Evolutionary conservation across 2,888 invertebrate genomes (phyloP).

Genomic region (Colostygia pectinataria): DNA sequence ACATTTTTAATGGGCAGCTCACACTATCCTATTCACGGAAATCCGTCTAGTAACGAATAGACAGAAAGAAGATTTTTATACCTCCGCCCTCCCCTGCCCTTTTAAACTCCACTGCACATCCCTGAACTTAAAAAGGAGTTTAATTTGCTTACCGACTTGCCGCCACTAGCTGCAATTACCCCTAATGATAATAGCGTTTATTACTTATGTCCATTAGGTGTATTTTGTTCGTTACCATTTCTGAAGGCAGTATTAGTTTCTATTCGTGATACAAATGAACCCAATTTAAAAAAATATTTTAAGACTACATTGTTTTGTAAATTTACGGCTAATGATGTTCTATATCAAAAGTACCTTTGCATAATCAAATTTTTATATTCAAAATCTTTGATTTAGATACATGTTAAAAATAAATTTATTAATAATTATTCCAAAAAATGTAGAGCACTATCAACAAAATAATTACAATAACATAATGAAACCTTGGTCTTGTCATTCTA

Average conservation of each 20-base stretch:
- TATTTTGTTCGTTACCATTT: slow-evolving; percentile 25
- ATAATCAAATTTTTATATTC: too few species aligned
- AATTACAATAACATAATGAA: too few species aligned
- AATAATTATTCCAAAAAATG: too few species aligned
- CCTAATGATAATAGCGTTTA: slow-evolving; percentile 67
- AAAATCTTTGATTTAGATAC: too few species aligned
- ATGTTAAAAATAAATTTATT: too few species aligned
- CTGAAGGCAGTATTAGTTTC: slow-evolving; percentile 30
- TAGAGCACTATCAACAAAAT: too few species aligned
- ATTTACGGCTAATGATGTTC: neutral
- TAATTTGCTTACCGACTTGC: slow-evolving; percentile 36
- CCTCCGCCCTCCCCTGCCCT: slow-evolving; percentile 20
- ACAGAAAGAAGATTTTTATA: slow-evolving; percentile 25
- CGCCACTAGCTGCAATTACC: slow-evolving; percentile 55
- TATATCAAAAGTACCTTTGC: too few species aligned
- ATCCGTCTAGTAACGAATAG: slow-evolving; percentile 20
- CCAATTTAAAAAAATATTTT: slow-evolving; percentile 9
- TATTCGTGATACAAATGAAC: slow-evolving; percentile 28
- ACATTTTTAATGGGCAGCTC: slow-evolving; percentile 8
- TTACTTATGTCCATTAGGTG: slow-evolving; percentile 60
- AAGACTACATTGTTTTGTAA: neutral
- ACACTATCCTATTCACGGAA: slow-evolving; percentile 20
- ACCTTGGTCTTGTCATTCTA: too few species aligned
- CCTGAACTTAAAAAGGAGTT: slow-evolving; percentile 32
- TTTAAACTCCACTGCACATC: slow-evolving; percentile 31